phyloP scores from a whole-genome alignment of 2,888 invertebrate species.

The Pheosia tremula region DNA sequence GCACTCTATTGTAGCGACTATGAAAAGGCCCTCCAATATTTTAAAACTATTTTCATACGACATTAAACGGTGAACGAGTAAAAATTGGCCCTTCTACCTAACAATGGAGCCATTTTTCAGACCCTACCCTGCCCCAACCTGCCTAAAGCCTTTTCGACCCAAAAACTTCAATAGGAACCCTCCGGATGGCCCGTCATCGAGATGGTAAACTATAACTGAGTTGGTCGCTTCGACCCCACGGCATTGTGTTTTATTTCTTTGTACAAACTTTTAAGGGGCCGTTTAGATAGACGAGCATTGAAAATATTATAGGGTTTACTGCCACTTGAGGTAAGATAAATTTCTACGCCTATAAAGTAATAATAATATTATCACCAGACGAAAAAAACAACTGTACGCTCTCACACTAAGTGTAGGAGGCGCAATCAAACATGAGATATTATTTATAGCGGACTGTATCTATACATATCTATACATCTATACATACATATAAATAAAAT shows the following conservation, averaged over 20 bases:
- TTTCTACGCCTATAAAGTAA: too few species aligned
- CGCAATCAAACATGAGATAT: too few species aligned
- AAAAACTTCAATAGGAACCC: slow-evolving; percentile 36
- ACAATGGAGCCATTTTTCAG: slow-evolving; percentile 36
- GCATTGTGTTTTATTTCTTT: slow-evolving; percentile 22
- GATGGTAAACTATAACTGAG: slow-evolving; percentile 31
- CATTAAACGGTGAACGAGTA: slow-evolving; percentile 24
- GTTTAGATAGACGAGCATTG: slow-evolving; percentile 27
- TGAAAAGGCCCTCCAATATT: neutral
- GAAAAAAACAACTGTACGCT: too few species aligned
- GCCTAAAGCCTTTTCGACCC: slow-evolving; percentile 25
- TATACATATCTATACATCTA: too few species aligned
- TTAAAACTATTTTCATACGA: slow-evolving; percentile 7
- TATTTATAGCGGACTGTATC: too few species aligned
- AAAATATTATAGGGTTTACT: slow-evolving; percentile 3
- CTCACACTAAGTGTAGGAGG: too few species aligned
- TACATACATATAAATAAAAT: too few species aligned
- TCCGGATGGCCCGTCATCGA: slow-evolving; percentile 35
- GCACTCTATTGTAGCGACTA: neutral
- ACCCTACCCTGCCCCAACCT: slow-evolving; percentile 22
- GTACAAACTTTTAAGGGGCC: slow-evolving; percentile 33
- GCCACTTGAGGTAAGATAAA: neutral
- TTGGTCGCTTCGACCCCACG: slow-evolving; percentile 22
- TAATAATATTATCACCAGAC: too few species aligned
- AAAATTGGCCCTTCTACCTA: slow-evolving; percentile 22